Evolutionary conservation across 2,113 vertebrate species (phyloP).

Genomic region (Albula goreensis): DNA sequence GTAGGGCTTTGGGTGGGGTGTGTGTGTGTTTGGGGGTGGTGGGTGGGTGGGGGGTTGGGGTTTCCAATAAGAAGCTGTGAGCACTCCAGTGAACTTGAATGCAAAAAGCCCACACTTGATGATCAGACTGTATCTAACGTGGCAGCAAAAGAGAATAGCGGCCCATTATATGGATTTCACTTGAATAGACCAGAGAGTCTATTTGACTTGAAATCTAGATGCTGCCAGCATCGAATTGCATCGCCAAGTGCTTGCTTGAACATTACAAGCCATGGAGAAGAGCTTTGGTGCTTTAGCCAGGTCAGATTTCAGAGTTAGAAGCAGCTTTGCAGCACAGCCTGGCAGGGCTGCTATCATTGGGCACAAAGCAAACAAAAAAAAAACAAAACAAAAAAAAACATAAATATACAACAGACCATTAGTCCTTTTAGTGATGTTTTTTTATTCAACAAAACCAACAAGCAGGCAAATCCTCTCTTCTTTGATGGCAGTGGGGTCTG

Average conservation of each 20-base stretch:
- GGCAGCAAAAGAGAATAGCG: conserved; percentile 35
- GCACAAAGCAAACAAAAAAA: neutral
- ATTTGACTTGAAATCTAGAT: conserved; percentile 44
- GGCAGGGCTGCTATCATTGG: neutral
- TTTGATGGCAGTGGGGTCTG: neutral
- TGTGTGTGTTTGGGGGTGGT: conserved; percentile 24
- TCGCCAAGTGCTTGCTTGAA: conserved; percentile 27
- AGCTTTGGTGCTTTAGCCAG: conserved; percentile 2
- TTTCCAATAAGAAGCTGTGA: conserved; percentile 35
- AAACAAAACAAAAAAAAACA: conserved; percentile 5
- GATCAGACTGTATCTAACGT: conserved; percentile 46
- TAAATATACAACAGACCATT: conserved; percentile 4
- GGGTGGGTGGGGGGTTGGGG: neutral
- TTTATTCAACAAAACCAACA: neutral
- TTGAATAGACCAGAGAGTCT: conserved; percentile 35
- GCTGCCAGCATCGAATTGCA: conserved; percentile 37
- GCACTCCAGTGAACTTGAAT: conserved; percentile 39
- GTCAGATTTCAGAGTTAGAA: conserved; percentile 18
- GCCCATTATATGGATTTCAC: conserved; percentile 47
- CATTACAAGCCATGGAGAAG: conserved; percentile 16
- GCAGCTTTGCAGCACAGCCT: conserved; percentile 2
- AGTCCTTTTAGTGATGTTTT: neutral
- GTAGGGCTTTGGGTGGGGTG: conserved; percentile 24
- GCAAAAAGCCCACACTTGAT: conserved; percentile 37
- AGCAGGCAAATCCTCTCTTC: neutral